Base-by-base conservation (phyloP, 2,113 vertebrate species). In the Pavo muticus region DNA sequence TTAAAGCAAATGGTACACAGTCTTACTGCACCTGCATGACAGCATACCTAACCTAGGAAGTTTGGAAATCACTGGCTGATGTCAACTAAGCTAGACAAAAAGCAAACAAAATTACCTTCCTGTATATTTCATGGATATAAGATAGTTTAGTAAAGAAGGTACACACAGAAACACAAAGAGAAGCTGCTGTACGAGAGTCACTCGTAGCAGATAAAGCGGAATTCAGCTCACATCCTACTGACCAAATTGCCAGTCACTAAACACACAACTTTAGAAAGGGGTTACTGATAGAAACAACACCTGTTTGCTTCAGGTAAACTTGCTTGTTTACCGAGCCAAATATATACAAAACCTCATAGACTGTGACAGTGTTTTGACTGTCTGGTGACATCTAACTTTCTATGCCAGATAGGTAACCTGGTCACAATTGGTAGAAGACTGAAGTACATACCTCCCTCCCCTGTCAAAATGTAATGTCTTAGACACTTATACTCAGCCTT, bases 81-180 rank as follows among this genome's bases (percentile, higher is more conserved):
- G 67, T 42, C 30, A 77, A 8, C 3, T 8, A n/a, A 44, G 15
- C 42, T 37, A 48, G 21, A 67, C 8, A 69, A 73, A 63, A 73
- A 73, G 11, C 56, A 71, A 2, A 14, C 12, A 74, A 3, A 67
- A 68, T 75, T 15, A 1, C 32, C 74, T 42, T 39, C 5, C 25
- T 60, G 8, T 17, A 27, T 7, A 68, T 74, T 67, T 39, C 32
- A 0, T 1, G 16, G 29, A 7, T 50, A 11, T 0, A 30, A 23
- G 14, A 23, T 5, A 35, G 4, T 42, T 24, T 19, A 24, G 11
- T 3, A 35, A 44, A 37, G 78, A 40, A 39, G 8, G 17, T 6
- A 4, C 11, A 24, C 29, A 44, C 4, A 11, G 8, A 45, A 82
- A 35, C 13, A 37, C 18, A 73, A n/a, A 19, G 40, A 24, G 24